Evolutionary conservation across 2,113 vertebrate species (phyloP), one percentile per base, ranked within the genome.

Genomic region (Heterotilapia buettikoferi): DNA sequence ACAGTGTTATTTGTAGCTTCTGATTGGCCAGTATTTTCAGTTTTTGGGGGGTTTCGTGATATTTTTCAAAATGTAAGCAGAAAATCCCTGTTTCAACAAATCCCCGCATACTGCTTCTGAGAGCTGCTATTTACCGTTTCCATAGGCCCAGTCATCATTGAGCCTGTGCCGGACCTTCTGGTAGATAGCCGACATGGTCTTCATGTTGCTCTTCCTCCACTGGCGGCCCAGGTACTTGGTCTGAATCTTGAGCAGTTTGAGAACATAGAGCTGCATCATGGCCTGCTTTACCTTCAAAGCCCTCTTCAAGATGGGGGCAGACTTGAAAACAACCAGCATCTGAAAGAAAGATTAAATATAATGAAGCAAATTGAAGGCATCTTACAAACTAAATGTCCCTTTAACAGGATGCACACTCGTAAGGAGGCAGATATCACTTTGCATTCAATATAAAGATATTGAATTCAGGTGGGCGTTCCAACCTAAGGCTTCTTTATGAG

Each of bases 171-270:
- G 97, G 31, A 99, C 99, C 91, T 99, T 99, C 96, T 99, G 99
- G 95, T 99, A 99, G 80, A 99, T 99, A 36, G 99, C 98, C 0
- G 99, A 99, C 99, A 99, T 99, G 26, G 99, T 99, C 92, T 99
- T 99, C 99, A 99, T 99, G 96, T 99, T 99, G 97, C 99, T 99
- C 90, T 99, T 99, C 91, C 99, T 97, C 99, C 99, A 99, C 95
- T 99, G 99, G 10, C 99, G 95, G 5, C 99, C 99, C 92, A 99
- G 93, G 92, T 99, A 99, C 91, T 99, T 99, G 81, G 99, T 99
- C 95, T 99, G 99, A 7, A 99, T 98, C 94, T 99, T 99, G 86
- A 99, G 92, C 76, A 99, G 97, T 93, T 99, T 99, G 80, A 99
- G 97, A 3, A 99, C 97, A 1, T 99, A 99, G 12, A 99, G 97